phyloP scores from a whole-genome alignment of 2,113 vertebrate species.

The Phalacrocorax carbo region DNA sequence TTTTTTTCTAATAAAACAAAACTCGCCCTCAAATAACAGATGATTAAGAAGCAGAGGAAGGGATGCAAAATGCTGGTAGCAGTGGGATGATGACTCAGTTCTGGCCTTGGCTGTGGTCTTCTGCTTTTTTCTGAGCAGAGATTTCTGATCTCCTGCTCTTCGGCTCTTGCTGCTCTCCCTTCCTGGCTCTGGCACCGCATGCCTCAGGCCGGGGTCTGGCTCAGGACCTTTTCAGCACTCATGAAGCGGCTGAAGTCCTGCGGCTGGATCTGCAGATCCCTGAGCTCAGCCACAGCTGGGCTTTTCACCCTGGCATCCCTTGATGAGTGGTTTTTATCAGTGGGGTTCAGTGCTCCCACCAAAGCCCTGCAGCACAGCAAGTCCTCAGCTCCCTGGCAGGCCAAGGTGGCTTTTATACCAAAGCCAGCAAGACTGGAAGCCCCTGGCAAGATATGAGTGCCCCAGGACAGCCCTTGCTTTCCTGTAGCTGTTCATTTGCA shows the following conservation, averaged over 20 bases:
- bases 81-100: not conserved
- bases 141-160: not conserved
- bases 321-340: not conserved
- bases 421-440: not conserved
- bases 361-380: not conserved
- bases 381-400: not conserved
- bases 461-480: not conserved
- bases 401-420: not conserved
- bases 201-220: not conserved
- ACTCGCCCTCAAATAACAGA: not conserved
- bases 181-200: rapidly evolving
- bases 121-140: not conserved
- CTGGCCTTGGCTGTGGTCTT: not conserved
- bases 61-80: not conserved
- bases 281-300: not conserved
- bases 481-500: not conserved
- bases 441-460: not conserved
- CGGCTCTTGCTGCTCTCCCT: not conserved
- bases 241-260: not conserved
- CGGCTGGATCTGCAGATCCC: not conserved
- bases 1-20: not conserved
- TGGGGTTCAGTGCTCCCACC: not conserved
- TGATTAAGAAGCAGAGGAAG: conserved; percentile 2
- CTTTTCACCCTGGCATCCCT: not conserved
- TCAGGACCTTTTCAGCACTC: not conserved